Base-by-base conservation (phyloP, 2,888 invertebrate genomes). In the Lasioglossum oenotherae region DNA sequence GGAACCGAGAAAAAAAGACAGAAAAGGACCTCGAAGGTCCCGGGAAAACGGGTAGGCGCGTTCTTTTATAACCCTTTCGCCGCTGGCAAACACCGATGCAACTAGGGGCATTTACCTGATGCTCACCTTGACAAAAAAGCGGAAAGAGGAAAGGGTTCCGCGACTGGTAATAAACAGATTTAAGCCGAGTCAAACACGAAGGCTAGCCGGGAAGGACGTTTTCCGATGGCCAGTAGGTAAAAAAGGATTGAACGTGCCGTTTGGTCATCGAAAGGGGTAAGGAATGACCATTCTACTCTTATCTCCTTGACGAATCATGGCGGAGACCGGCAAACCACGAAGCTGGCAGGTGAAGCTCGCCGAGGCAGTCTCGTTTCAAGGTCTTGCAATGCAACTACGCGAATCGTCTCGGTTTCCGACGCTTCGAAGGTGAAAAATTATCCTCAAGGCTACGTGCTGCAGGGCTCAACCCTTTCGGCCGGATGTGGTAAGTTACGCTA, bases 341-440 rank as follows among this genome's bases (percentile, higher is more conserved):
- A 91, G 91, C 92, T 76, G 89, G 86, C 93, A 93, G 93, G 92
- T 94, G 93, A 93, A 86, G 86, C 83, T 67, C 77, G 81, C 14
- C 69, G 5, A 23, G 80, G 80, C 93, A 94, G 94, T 94, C 91
- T 85, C 73, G 76, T 84, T 87, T 92, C 94, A 94, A 95, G 94
- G 94, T 93, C 92, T 90, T 78, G 88, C 88, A 91, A 89, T 83
- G 92, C 73, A 82, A 92, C 91, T 88, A 77, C 87, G 64, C 82
- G 74, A 71, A 80, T 69, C 67, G 69, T 82, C 31, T 80, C 27
- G 73, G 73, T 75, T 90, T 89, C 88, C 90, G 86, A 88, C 83
- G 79, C 67, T 53, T 64, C 80, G 87, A 87, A 91, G 90, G 90
- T 89, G 53, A 81, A 41, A 82, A 41, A 82, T 77, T 71, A 74